phyloP scores from a whole-genome alignment of 1,140 invertebrate species.

The Cydia amplana region DNA sequence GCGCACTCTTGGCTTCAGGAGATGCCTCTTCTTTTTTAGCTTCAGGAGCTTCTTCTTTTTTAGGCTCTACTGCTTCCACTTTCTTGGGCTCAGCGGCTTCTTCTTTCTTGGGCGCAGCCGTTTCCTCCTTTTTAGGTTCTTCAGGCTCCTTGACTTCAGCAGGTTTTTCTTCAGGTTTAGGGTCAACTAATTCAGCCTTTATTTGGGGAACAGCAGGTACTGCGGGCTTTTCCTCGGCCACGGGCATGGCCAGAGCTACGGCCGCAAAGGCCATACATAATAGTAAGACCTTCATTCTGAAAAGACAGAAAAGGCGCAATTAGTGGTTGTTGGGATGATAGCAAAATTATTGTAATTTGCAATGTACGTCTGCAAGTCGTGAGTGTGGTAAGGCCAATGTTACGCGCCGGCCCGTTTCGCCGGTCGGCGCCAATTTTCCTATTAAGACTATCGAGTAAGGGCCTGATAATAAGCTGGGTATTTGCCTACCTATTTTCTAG shows the following conservation, averaged over 20 bases:
- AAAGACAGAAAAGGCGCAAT: conserved; percentile 60
- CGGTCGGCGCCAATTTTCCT: conserved; percentile 70
- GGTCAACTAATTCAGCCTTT: conserved; percentile 41
- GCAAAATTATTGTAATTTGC: conserved; percentile 49
- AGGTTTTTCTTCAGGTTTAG: conserved; percentile 37
- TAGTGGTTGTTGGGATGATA: conserved; percentile 55
- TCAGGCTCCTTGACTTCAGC: conserved; percentile 52
- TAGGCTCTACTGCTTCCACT: conserved; percentile 1
- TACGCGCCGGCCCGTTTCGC: conserved; percentile 63
- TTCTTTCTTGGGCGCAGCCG: conserved; percentile 31
- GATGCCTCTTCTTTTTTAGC: conserved; percentile 32
- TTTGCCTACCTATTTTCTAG: conserved; percentile 51
- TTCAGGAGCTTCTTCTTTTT: conserved; percentile 34
- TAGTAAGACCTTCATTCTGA: conserved; percentile 77
- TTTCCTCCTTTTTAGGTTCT: conserved; percentile 33
- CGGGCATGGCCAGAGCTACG: conserved; percentile 69
- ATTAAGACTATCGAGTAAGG: conserved; percentile 74
- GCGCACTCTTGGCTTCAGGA: conserved; percentile 3
- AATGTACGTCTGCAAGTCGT: conserved; percentile 68
- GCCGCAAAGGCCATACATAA: conserved; percentile 74
- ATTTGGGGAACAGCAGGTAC: conserved; percentile 12
- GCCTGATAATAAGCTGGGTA: conserved; percentile 54
- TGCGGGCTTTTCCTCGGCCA: conserved; percentile 65
- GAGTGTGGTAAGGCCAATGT: conserved; percentile 75
- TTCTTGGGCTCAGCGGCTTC: conserved; percentile 26